Evolutionary conservation across 2,888 invertebrate genomes (phyloP).

Genomic region (Chrysopilus asiliformis): DNA sequence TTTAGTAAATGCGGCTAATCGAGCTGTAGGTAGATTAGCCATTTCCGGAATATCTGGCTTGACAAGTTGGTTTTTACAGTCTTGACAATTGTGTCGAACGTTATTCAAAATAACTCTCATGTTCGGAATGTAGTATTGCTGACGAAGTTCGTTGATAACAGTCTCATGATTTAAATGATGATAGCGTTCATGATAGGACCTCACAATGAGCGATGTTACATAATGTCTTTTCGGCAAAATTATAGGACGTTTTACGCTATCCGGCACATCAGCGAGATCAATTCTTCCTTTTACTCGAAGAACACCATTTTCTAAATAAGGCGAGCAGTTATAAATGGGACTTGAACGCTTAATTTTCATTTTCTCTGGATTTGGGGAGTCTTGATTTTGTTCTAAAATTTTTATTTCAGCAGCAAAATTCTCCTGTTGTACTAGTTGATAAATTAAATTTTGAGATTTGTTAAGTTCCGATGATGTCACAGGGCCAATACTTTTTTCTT

Average conservation of each 20-base stretch:
- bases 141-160: background rate
- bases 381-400: background rate
- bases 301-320: background rate
- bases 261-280: background rate
- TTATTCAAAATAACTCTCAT: background rate
- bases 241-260: background rate
- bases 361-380: background rate
- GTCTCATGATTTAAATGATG: no score
- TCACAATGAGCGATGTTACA: background rate
- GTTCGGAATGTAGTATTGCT: background rate
- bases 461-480: background rate
- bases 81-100: conserved; percentile 5
- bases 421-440: background rate
- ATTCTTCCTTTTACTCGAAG: background rate
- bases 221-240: background rate
- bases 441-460: background rate
- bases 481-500: background rate
- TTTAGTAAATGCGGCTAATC: background rate
- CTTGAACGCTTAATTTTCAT: background rate
- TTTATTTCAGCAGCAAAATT: background rate
- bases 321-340: background rate
- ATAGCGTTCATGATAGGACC: background rate
- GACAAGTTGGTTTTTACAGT: conserved; percentile 5
- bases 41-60: conserved; percentile 3
- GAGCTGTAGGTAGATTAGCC: conserved; percentile 1